Conservation (phyloP, 2,797 vertebrate species). For the Emydoidea blandingii region DNA sequence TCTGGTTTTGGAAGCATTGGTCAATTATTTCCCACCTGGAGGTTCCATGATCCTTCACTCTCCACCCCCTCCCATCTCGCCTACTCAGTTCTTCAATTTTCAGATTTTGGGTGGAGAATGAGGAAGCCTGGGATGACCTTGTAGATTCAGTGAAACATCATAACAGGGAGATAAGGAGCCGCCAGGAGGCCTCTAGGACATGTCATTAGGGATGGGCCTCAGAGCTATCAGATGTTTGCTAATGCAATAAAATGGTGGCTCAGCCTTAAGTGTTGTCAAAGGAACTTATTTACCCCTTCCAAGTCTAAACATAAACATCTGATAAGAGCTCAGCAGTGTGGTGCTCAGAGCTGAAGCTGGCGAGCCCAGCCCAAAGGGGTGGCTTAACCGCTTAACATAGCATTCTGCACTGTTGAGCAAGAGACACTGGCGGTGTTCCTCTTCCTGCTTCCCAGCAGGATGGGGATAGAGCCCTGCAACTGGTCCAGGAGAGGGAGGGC, state of each 20-base stretch:
- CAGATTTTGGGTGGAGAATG: constrained; percentile 85
- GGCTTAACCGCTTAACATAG: background rate
- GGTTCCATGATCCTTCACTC: background rate
- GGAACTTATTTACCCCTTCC: constrained; percentile 79
- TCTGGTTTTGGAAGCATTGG: background rate
- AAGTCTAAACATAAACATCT: constrained; percentile 79
- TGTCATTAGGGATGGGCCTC: constrained; percentile 80
- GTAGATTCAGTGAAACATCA: constrained; percentile 79
- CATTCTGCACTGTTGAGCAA: background rate
- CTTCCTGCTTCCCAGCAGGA: background rate
- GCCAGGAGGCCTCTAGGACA: constrained; percentile 81
- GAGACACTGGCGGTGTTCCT: fast-evolving
- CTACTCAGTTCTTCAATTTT: background rate
- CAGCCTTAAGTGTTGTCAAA: constrained; percentile 78
- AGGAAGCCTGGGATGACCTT: constrained; percentile 84
- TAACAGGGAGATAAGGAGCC: constrained; percentile 83
- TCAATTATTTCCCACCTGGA: background rate
- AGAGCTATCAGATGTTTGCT: constrained; percentile 86
- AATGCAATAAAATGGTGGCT: constrained; percentile 87
- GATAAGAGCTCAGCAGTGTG: constrained; percentile 63
- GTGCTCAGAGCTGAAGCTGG: background rate
- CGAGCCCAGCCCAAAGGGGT: background rate
- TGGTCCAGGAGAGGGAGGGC: background rate
- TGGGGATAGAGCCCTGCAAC: background rate
- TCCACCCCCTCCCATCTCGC: background rate